Conservation (phyloP, 2,888 invertebrate genomes). For the Ectropis crepuscularia region DNA sequence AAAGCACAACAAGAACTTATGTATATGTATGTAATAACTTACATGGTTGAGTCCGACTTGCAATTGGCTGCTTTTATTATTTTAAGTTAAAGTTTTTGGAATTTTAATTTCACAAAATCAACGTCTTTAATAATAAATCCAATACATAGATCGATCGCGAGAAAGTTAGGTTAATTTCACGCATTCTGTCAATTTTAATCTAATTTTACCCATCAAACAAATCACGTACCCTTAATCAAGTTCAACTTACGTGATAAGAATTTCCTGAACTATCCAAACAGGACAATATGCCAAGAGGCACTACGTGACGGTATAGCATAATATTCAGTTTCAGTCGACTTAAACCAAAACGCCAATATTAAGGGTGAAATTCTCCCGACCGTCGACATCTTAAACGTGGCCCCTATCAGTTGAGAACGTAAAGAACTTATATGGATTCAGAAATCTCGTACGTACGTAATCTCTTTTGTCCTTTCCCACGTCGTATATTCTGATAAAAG, state of each 20-base stretch:
- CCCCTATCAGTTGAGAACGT: slow-evolving; percentile 7
- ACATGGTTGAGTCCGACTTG: too few relatives aligned
- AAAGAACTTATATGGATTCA: slow-evolving; percentile 13
- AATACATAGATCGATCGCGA: too few relatives aligned
- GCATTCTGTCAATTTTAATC: neutral
- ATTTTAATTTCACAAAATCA: too few relatives aligned
- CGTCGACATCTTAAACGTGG: slow-evolving; percentile 6
- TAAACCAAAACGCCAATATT: slow-evolving; percentile 30
- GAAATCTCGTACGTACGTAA: slow-evolving; percentile 18
- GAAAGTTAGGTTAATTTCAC: too few relatives aligned
- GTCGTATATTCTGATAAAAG: slow-evolving; percentile 19
- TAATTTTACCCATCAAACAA: slow-evolving; percentile 56
- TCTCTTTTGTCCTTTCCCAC: slow-evolving; percentile 15
- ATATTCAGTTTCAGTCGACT: slow-evolving; percentile 45
- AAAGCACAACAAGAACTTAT: too few relatives aligned
- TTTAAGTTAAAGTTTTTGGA: too few relatives aligned
- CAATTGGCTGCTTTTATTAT: too few relatives aligned
- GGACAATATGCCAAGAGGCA: slow-evolving; percentile 56
- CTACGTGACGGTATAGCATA: slow-evolving; percentile 60
- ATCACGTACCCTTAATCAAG: slow-evolving; percentile 62
- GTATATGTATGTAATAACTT: too few relatives aligned
- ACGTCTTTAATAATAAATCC: too few relatives aligned
- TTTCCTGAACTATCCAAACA: slow-evolving; percentile 50
- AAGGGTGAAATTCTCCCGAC: slow-evolving; percentile 6
- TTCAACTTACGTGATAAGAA: slow-evolving; percentile 62